These are phyloP conservation scores for Dufourea novaeangliae DNA, from an alignment of 1,140 invertebrate species.

Conservation along the genomic window DNA sequence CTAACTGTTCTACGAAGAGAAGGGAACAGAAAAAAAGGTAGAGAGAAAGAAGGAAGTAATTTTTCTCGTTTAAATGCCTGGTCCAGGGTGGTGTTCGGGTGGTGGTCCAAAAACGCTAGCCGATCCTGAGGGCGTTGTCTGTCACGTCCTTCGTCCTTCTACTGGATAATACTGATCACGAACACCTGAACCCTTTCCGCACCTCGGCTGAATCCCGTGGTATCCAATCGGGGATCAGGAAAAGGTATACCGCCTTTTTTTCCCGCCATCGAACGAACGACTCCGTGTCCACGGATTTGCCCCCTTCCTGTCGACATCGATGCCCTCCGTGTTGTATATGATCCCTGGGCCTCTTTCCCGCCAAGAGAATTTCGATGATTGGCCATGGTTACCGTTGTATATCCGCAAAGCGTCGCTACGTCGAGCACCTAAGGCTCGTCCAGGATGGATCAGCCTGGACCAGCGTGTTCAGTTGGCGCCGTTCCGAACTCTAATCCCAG, in stretches of 20 bases:
- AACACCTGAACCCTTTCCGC: background rate
- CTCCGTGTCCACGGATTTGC: background rate
- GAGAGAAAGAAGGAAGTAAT: slow-evolving; percentile 26
- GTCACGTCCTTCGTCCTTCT: slow-evolving; percentile 2
- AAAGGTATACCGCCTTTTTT: too few species aligned
- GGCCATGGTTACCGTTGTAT: slow-evolving; percentile 43
- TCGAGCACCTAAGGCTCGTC: slow-evolving; percentile 54
- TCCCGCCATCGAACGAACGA: background rate
- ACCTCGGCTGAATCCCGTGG: background rate
- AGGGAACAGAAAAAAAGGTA: background rate
- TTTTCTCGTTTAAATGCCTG: slow-evolving; percentile 58
- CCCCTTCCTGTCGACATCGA: background rate
- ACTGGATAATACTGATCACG: slow-evolving; percentile 39
- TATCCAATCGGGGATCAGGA: too few species aligned
- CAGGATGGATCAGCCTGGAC: slow-evolving; percentile 66
- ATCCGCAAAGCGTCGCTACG: slow-evolving; percentile 37
- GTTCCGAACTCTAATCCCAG: slow-evolving; percentile 55
- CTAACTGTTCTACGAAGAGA: slow-evolving; percentile 24
- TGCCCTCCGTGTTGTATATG: slow-evolving; percentile 34
- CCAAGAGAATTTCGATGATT: slow-evolving; percentile 45
- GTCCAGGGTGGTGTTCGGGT: slow-evolving; percentile 54
- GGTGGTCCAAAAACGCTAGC: slow-evolving; percentile 44
- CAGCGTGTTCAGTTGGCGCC: slow-evolving; percentile 59
- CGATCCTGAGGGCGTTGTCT: slow-evolving; percentile 48
- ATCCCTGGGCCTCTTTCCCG: slow-evolving; percentile 25